phyloP scores from a whole-genome alignment of 2,888 invertebrate species.

The Tipula helvola region DNA sequence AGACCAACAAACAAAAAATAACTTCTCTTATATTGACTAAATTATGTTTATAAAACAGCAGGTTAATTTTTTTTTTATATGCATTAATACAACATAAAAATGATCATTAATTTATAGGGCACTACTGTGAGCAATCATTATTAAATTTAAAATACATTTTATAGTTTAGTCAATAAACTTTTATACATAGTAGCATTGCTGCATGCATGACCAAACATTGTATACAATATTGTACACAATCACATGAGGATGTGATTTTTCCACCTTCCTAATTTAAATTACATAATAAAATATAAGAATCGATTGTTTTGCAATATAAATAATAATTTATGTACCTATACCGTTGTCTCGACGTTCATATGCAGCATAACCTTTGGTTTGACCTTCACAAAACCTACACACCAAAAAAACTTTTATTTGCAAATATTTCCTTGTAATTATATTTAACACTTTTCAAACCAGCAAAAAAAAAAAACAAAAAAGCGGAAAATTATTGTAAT shows the following conservation, averaged over 20 bases:
- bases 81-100: not conserved
- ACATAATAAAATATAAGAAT: not conserved
- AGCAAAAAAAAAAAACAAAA: too few relatives aligned
- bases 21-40: not conserved
- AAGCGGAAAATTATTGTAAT: not conserved
- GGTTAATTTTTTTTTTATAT: not conserved
- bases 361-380: not conserved
- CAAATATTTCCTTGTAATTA: not conserved
- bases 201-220: not conserved
- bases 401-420: not conserved
- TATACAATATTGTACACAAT: too few relatives aligned
- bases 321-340: not conserved
- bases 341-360: not conserved
- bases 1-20: not conserved
- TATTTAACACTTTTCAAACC: not conserved
- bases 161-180: not conserved
- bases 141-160: not conserved
- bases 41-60: not conserved
- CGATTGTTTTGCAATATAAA: not conserved
- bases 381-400: not conserved
- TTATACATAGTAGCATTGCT: too few relatives aligned
- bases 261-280: not conserved
- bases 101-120: not conserved
- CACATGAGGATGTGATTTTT: not conserved
- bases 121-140: not conserved